Evolutionary conservation across 2,113 vertebrate species (phyloP), one percentile per base, ranked within the genome.

Genomic region (Trematocara nigrifrons): DNA sequence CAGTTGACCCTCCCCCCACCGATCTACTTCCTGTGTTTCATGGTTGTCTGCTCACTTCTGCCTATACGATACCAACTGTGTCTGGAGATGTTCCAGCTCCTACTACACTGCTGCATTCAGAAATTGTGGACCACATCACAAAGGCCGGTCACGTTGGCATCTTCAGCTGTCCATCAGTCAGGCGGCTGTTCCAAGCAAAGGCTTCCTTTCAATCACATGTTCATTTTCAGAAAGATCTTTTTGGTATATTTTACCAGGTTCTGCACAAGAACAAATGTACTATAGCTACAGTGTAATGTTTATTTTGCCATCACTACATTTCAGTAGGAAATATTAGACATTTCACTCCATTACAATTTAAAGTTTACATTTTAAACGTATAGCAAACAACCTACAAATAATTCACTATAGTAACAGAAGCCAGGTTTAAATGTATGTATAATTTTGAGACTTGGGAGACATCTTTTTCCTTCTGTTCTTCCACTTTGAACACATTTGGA

Each of bases 11-110:
- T 91, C 90, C 93, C 93, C 93, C 92, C 92, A 91, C 6, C 66
- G 26, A 86, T 92, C 83, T 92, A 88, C 90, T 93, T 94, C 93
- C 93, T 94, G 93, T 93, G 93, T 92, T 90, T 89, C 92, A 92
- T 92, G 91, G 90, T 90, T 91, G 90, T 94, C 91, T 90, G 88
- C 83, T 86, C 18, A 74, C 87, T 91, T 89, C 85, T 92, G 86
- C 83, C 89, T 90, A 83, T 93, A 95, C 90, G 93, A 93, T 94
- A 94, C 84, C 80, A 89, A 91, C 93, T 92, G 92, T 94, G 93
- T 92, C 93, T 93, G 93, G 86, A 93, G 87, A 91, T 91, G 91
- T 94, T 93, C 85, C 90, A 90, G 83, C 89, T 83, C 26, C 9
- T 53, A 51, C 87, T 88, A 87, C 81, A 80, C 49, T 42, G 86